phyloP scores from a whole-genome alignment of 2,113 vertebrate genomes.

The chimpanzee (Pan troglodytes) region NHGRI_mPanTro3-v2.1_pri NC_072407.2:86537501-86538000 shows the following conservation, averaged over 20 bases:
- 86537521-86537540: slow-evolving; percentile 23
- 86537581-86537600: slow-evolving; percentile 27
- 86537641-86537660: slow-evolving; percentile 33
- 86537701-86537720: slow-evolving; percentile 45
- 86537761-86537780: neutral
- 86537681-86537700: slow-evolving; percentile 16
- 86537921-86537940: neutral
- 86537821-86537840: neutral
- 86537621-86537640: neutral
- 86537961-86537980: neutral
- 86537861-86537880: neutral
- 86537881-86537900: neutral
- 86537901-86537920: neutral
- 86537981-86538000: slow-evolving; percentile 2
- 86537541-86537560: slow-evolving; percentile 40
- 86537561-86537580: slow-evolving; percentile 47
- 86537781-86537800: neutral
- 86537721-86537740: neutral
- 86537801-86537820: neutral
- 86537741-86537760: neutral
- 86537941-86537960: neutral
- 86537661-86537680: neutral
- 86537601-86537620: slow-evolving; percentile 54
- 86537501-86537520: neutral
- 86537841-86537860: neutral